A percentile compares a stretch with the other conserved stretches of the same genome.
These are phyloP conservation scores for Haplotaxodon microlepis DNA, from an alignment of 2,113 vertebrate species.

Conservation along the genomic window DNA sequence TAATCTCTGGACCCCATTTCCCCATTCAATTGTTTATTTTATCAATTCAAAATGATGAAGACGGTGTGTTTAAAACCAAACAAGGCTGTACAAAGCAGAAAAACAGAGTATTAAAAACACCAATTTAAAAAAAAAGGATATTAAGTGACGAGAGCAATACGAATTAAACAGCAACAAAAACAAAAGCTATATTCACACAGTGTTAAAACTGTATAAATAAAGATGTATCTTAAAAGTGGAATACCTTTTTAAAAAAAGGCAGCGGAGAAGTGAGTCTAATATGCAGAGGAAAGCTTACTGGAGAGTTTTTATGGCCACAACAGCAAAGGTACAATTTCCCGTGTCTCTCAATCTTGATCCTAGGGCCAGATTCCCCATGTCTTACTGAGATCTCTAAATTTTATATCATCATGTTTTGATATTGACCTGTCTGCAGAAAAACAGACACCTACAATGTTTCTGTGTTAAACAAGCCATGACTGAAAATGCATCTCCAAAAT, in stretches of 20 bases:
- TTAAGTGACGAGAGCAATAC: neutral
- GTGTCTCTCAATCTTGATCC: neutral
- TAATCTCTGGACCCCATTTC: neutral
- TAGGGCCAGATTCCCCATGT: neutral
- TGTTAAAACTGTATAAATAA: neutral
- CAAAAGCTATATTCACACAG: neutral
- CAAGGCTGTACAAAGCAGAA: neutral
- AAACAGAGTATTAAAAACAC: neutral
- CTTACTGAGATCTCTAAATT: neutral
- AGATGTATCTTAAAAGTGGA: neutral
- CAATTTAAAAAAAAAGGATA: neutral
- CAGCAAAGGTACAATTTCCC: neutral
- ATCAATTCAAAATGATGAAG: neutral
- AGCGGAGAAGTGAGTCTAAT: neutral
- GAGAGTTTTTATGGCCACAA: neutral
- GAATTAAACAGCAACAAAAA: neutral
- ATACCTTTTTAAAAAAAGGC: accelerated
- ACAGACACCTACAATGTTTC: neutral
- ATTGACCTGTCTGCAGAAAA: neutral
- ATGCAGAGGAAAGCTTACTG: neutral
- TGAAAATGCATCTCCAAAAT: neutral
- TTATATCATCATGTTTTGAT: neutral
- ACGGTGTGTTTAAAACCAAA: neutral
- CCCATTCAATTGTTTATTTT: neutral
- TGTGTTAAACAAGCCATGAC: neutral